Evolutionary conservation across 2,113 vertebrate species (phyloP).

Genomic region (Hypomesus transpacificus): DNA sequence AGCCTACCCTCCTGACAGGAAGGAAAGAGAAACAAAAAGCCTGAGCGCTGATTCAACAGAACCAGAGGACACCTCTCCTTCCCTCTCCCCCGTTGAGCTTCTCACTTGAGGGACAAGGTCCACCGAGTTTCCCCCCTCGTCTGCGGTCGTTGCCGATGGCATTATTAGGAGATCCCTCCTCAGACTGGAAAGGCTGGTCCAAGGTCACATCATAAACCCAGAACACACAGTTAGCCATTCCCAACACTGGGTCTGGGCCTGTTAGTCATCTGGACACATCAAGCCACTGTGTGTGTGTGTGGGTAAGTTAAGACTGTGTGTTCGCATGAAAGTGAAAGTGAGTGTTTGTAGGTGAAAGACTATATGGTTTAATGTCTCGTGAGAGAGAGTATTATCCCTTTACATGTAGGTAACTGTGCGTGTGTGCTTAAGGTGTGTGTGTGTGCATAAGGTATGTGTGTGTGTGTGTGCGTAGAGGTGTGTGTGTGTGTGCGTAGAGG

Average conservation of each 20-base stretch:
- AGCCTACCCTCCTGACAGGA: constrained; percentile 57
- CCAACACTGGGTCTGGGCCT: constrained; percentile 15
- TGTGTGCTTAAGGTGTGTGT: not conserved
- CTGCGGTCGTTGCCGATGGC: constrained; percentile 29
- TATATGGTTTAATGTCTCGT: too few species aligned
- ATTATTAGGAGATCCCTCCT: constrained; percentile 32
- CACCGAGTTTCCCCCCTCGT: not conserved
- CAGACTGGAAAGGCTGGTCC: constrained; percentile 28
- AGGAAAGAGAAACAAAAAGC: constrained; percentile 19
- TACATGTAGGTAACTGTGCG: not conserved
- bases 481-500: constrained; percentile 14
- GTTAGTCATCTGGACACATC: not conserved
- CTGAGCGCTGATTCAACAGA: constrained; percentile 48
- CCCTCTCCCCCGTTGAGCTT: constrained; percentile 18
- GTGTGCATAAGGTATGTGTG: not conserved
- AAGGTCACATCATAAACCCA: constrained; percentile 52
- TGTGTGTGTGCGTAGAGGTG: not conserved
- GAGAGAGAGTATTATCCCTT: too few species aligned
- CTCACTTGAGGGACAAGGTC: constrained; percentile 18
- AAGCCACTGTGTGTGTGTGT: not conserved
- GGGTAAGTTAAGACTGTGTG: not conserved
- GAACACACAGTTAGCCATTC: constrained; percentile 63
- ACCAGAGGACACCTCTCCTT: constrained; percentile 31
- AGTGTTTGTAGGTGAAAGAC: not conserved
- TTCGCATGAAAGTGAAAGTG: not conserved